These are phyloP conservation scores for Mystacides longicornis DNA, from an alignment of 2,888 invertebrate species.

Conservation along the genomic window DNA sequence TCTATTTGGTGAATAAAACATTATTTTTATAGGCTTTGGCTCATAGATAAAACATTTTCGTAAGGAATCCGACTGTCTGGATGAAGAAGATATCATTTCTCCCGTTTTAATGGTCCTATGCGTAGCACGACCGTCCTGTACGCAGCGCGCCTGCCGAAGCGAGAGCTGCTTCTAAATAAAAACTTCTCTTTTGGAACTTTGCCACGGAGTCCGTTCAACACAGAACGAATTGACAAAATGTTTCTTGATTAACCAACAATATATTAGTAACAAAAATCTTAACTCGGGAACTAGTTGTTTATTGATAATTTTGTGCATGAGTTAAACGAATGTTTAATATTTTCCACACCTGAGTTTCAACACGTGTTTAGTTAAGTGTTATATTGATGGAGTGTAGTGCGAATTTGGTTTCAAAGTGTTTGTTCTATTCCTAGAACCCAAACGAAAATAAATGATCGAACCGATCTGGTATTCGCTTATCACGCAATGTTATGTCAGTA, in stretches of 20 bases:
- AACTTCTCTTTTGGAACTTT: slow-evolving; percentile 23
- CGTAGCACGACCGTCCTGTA: background rate
- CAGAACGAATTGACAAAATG: slow-evolving; percentile 23
- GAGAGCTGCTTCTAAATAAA: slow-evolving; percentile 26
- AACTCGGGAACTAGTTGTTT: background rate
- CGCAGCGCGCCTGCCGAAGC: background rate
- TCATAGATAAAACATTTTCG: too few species aligned
- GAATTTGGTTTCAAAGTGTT: background rate
- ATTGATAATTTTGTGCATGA: background rate
- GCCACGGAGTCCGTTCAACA: slow-evolving; percentile 22
- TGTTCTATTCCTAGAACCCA: background rate
- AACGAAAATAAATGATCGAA: slow-evolving; percentile 24
- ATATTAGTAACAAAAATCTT: background rate
- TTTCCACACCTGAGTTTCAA: background rate
- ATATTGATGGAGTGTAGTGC: background rate
- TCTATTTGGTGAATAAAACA: too few species aligned
- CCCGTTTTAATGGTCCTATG: background rate
- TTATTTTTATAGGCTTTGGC: too few species aligned
- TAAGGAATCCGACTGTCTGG: background rate
- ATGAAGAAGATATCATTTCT: background rate
- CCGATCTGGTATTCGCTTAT: slow-evolving; percentile 1
- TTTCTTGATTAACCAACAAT: background rate
- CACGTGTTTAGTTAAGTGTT: background rate
- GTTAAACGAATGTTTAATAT: background rate
- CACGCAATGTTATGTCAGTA: slow-evolving; percentile 1